Conservation (phyloP, 2,113 vertebrate genomes). For the Ranitomeya variabilis region DNA sequence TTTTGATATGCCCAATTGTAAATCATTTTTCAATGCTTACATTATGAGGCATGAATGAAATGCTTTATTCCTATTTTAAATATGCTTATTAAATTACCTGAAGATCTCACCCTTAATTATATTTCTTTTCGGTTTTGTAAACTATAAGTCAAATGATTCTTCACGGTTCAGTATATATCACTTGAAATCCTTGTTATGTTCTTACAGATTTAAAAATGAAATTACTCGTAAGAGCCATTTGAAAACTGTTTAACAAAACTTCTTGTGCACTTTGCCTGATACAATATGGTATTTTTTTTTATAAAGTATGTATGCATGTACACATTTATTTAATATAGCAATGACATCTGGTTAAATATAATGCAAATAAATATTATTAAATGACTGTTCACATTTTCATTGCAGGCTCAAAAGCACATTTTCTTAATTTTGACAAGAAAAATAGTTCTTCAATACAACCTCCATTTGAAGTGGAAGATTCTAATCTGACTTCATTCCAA, state of each 20-base stretch:
- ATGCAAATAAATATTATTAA: too few relatives aligned
- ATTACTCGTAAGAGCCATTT: slow-evolving; percentile 1
- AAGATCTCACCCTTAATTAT: slow-evolving; percentile 42
- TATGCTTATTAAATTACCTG: slow-evolving; percentile 31
- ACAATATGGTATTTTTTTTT: neutral
- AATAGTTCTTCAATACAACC: too few relatives aligned
- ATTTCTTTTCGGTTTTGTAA: slow-evolving; percentile 17
- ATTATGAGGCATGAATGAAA: slow-evolving; percentile 13
- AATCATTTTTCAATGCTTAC: slow-evolving; percentile 16
- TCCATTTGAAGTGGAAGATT: too few relatives aligned
- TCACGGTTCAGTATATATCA: slow-evolving; percentile 37
- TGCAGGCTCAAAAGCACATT: too few relatives aligned
- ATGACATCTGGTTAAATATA: too few relatives aligned
- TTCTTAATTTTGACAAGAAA: too few relatives aligned
- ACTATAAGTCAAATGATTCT: slow-evolving; percentile 24
- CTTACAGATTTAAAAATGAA: slow-evolving; percentile 10
- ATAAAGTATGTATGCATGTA: too few relatives aligned
- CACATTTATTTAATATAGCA: too few relatives aligned
- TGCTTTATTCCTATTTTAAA: slow-evolving; percentile 10
- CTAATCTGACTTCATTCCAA: too few relatives aligned
- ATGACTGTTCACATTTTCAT: too few relatives aligned
- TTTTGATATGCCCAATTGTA: slow-evolving; percentile 17
- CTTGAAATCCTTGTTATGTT: neutral
- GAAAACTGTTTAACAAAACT: neutral
- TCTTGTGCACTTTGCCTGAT: neutral